Evolutionary conservation across 37 sponge, comb jelly and placozoan species (phyloP), one percentile per base, ranked within the genome.

Genomic region (Cliona cf. orientalis): DNA sequence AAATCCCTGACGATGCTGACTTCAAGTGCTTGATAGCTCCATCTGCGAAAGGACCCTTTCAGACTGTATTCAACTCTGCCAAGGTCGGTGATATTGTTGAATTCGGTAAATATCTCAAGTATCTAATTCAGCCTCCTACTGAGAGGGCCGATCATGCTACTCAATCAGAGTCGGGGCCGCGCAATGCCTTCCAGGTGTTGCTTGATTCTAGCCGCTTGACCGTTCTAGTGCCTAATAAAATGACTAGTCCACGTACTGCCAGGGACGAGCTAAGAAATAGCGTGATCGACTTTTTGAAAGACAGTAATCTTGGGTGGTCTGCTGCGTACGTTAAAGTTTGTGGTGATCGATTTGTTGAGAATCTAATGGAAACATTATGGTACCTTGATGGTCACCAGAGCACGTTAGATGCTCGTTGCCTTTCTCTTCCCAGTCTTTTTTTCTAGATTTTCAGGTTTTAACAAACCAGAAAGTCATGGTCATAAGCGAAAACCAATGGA

Each of bases 341-440:
- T 39, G 71, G 71, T 5, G 28, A 17, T 17, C 36, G 23, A 5
- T 69, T 7, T 39, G 43, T 69, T 17, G 22, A 34, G 14, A 9
- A 12, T 32, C 43, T 69, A 5, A 14, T 5, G 9, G 40, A 34
- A 11, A 12, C 23, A 36, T 39, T 69, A 42, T 69, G 71, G 71
- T 38, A 69, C 7, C 22, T 69, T 40, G 71, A 69, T 39, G 43
- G 71, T 17, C 71, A 69, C 71, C 71, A 69, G 21, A 14, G 35
- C 41, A 69, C 39, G 12, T 23, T 69, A 38, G 71, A 9, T 28
- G 43, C 40, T n/a, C 71, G 42, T 22, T 38, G 9, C 12, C 42
- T 17, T 69, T 14, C 71, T 39, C 23, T 69, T 39, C 71, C 71
- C 12, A 22, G 23, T n/a, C 42, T 28, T 38, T 12, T 69, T 69